A percentile compares a stretch with the other conserved stretches of the same genome.
These are phyloP conservation scores for Bicyclus anynana DNA, from an alignment of 1,140 invertebrate species.

Conservation along the genomic window DNA sequence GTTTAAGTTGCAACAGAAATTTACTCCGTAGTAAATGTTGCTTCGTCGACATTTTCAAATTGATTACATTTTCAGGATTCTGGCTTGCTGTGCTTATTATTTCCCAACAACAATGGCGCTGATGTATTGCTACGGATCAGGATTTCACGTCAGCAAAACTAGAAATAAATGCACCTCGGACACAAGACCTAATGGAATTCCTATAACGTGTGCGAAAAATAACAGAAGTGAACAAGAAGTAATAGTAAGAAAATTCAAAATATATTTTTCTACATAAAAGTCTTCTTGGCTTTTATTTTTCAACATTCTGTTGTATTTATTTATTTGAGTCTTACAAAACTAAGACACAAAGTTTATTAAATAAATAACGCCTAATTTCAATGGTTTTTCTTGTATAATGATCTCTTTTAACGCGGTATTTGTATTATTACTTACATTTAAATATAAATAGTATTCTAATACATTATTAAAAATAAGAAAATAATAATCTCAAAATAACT, in stretches of 20 bases:
- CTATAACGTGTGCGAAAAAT: conserved; percentile 49
- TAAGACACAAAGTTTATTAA: too few relatives aligned
- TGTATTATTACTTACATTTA: too few relatives aligned
- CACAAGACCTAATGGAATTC: conserved; percentile 57
- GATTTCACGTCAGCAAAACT: conserved; percentile 90
- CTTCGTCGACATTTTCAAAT: background rate
- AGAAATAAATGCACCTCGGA: conserved; percentile 79
- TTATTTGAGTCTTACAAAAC: too few relatives aligned
- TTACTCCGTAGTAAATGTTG: background rate
- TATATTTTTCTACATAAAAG: too few relatives aligned
- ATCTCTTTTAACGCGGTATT: too few relatives aligned
- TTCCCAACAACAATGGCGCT: conserved; percentile 93
- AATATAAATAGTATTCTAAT: too few relatives aligned
- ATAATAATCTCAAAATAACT: too few relatives aligned
- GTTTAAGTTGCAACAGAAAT: background rate
- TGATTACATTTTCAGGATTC: conserved; percentile 77
- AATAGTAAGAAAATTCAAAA: conserved; percentile 36
- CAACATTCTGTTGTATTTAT: too few relatives aligned
- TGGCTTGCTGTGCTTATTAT: conserved; percentile 90
- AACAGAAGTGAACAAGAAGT: conserved; percentile 50
- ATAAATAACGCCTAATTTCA: too few relatives aligned
- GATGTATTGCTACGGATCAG: conserved; percentile 93
- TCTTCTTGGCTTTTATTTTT: too few relatives aligned
- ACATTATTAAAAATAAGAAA: too few relatives aligned
- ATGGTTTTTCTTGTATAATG: too few relatives aligned